Conservation (phyloP, 2,888 invertebrate species). For the Eustalomyia histrio region DNA sequence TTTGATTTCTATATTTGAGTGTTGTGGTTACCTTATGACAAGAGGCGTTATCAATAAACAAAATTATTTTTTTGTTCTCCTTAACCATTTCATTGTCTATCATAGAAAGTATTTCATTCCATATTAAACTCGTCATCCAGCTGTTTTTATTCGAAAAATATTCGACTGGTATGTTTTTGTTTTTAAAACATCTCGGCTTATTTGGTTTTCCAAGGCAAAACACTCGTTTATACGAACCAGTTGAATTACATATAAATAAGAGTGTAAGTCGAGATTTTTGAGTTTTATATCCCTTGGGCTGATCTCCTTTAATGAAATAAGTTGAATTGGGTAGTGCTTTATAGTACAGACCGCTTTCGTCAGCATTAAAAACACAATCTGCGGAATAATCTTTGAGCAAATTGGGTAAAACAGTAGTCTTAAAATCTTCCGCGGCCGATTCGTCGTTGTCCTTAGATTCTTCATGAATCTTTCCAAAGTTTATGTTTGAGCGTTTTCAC, state of each 20-base stretch:
- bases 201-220: slow-evolving; percentile 39
- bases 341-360: slow-evolving; percentile 40
- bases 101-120: slow-evolving; percentile 36
- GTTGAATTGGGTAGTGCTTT: slow-evolving; percentile 42
- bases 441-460: too few species aligned
- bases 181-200: slow-evolving; percentile 53
- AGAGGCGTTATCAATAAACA: slow-evolving; percentile 27
- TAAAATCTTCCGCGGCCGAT: too few species aligned
- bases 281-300: slow-evolving; percentile 28
- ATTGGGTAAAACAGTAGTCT: too few species aligned
- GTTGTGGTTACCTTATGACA: too few species aligned
- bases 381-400: slow-evolving; percentile 11
- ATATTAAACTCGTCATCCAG: slow-evolving; percentile 42
- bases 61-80: slow-evolving; percentile 30
- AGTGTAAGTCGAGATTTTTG: slow-evolving; percentile 35
- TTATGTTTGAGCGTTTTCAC: too few species aligned
- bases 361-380: slow-evolving; percentile 44
- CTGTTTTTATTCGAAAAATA: slow-evolving; percentile 43
- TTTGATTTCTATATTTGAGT: neutral
- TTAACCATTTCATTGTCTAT: slow-evolving; percentile 26
- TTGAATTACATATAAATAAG: slow-evolving; percentile 39
- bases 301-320: neutral
- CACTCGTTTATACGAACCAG: slow-evolving; percentile 22
- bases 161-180: slow-evolving; percentile 39
- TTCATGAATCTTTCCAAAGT: too few species aligned